A percentile compares a stretch with the other conserved stretches of the same genome.
Conservation (phyloP, 2,113 vertebrate genomes). For the Pao palembangensis region DNA sequence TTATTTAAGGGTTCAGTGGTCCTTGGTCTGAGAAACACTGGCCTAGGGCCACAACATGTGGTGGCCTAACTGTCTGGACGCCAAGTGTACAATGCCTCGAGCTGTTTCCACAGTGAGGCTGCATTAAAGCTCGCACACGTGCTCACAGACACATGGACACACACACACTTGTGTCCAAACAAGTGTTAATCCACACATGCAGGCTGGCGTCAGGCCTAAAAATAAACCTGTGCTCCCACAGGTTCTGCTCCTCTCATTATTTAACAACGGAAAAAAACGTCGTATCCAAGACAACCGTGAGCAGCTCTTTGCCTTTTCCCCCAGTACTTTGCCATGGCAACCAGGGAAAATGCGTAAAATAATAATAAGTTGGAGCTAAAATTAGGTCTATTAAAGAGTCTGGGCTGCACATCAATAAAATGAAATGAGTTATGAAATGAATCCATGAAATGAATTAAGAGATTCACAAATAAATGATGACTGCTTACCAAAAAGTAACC, state of each 20-base stretch:
- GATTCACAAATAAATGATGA: constrained; percentile 6
- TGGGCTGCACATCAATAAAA: constrained; percentile 17
- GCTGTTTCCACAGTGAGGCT: constrained; percentile 46
- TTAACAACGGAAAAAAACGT: constrained; percentile 69
- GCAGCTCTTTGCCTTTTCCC: constrained; percentile 49
- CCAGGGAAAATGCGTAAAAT: constrained; percentile 73
- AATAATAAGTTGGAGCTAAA: constrained; percentile 67
- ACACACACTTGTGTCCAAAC: constrained; percentile 46
- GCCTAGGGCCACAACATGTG: constrained; percentile 19
- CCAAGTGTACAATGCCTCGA: constrained; percentile 41
- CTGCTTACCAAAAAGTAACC: neutral
- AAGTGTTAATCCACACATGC: constrained; percentile 62
- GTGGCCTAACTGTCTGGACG: constrained; percentile 41
- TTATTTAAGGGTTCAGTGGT: too few species aligned
- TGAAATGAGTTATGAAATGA: constrained; percentile 1
- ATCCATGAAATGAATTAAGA: neutral
- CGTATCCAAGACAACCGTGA: constrained; percentile 79
- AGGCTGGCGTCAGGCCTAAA: constrained; percentile 72
- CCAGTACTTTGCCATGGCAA: constrained; percentile 72
- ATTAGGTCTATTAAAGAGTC: constrained; percentile 36
- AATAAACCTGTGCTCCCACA: constrained; percentile 73
- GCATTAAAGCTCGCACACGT: constrained; percentile 48
- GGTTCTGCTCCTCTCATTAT: constrained; percentile 73
- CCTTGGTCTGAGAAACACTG: too few species aligned
- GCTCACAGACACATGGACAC: constrained; percentile 11